Evolutionary conservation across 2,888 invertebrate genomes (phyloP).

Genomic region (Melinopterus prodromus): DNA sequence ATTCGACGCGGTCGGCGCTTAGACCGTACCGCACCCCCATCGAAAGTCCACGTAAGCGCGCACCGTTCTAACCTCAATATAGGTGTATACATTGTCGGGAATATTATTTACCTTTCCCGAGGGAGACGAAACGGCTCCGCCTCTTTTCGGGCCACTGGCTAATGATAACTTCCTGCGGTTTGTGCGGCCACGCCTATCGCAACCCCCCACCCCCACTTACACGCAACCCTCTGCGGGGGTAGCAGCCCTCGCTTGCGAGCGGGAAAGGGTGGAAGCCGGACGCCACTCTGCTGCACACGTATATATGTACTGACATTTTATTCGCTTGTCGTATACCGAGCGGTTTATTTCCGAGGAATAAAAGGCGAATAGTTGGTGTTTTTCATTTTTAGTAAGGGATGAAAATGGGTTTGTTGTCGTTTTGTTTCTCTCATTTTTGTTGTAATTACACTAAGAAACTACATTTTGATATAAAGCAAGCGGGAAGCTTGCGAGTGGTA

Average conservation of each 20-base stretch:
- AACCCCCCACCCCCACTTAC: neutral
- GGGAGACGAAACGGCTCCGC: constrained; percentile 59
- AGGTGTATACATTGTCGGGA: constrained; percentile 76
- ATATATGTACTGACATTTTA: neutral
- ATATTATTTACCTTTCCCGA: constrained; percentile 75
- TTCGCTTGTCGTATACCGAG: neutral
- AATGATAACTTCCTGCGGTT: constrained; percentile 56
- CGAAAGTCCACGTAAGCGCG: constrained; percentile 57
- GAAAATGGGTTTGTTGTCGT: neutral
- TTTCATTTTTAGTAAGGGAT: no score
- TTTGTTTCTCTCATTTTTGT: no score
- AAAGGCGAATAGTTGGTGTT: no score
- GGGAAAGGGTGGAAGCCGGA: no score
- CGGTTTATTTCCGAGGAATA: neutral
- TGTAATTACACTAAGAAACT: no score
- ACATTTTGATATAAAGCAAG: no score
- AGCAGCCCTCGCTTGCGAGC: no score
- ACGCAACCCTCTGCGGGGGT: neutral
- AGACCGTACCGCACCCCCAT: neutral
- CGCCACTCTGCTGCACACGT: neutral
- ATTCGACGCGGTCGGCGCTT: neutral
- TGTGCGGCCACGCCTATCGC: constrained; percentile 46
- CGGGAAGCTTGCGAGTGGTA: no score
- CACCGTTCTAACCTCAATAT: constrained; percentile 55
- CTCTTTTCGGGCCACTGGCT: constrained; percentile 59